Evolutionary conservation across 2,113 vertebrate species (phyloP).

Genomic region (Dolichallabes microphthalmus): DNA sequence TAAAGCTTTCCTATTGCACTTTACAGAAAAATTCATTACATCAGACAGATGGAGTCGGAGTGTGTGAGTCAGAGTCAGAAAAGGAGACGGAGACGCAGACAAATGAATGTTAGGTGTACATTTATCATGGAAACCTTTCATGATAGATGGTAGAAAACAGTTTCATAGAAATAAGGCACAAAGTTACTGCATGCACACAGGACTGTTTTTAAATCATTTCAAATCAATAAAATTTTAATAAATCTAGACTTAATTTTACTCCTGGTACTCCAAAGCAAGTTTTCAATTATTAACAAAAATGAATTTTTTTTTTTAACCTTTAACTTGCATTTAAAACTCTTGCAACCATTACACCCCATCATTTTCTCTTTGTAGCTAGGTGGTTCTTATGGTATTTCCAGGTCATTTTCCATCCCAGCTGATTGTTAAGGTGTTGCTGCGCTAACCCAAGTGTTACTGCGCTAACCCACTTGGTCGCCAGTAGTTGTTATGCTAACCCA

Average conservation of each 20-base stretch:
- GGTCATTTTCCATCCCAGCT: not conserved
- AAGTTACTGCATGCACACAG: not conserved
- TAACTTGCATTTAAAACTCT: not conserved
- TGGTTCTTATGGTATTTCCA: not conserved
- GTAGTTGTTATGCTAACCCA: not conserved
- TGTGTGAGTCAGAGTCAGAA: not conserved
- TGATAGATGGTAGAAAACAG: not conserved
- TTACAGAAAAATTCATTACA: not conserved
- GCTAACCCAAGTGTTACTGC: not conserved
- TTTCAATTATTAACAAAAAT: not conserved
- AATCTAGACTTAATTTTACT: not conserved
- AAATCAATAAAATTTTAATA: not conserved
- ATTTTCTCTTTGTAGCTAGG: not conserved
- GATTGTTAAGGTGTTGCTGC: not conserved
- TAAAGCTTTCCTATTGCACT: not conserved
- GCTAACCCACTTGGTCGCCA: not conserved
- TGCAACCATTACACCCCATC: not conserved
- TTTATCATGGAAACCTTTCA: not conserved
- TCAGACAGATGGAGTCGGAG: not conserved
- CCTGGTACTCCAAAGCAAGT: not conserved
- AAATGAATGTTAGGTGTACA: not conserved
- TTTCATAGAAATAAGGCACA: conserved; percentile 14
- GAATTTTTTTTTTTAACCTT: not conserved
- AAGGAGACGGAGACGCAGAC: not conserved
- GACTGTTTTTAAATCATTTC: not conserved